Conservation (phyloP, 2,113 vertebrate genomes). For the Perca schrenkii region DNA sequence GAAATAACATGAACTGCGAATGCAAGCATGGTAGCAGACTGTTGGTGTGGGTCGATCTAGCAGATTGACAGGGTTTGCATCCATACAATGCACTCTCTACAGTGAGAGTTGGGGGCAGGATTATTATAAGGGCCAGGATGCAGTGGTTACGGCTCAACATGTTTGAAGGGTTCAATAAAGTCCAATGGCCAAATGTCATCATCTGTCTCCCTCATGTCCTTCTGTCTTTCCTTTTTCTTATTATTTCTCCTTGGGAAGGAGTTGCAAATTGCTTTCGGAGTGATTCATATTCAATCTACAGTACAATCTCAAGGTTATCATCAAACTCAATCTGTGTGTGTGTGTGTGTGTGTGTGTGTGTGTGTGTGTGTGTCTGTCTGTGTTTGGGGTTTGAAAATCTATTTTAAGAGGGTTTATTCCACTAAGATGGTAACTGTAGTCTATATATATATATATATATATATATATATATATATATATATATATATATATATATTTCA, state of each 20-base stretch:
- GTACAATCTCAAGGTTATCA: constrained; percentile 47
- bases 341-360: background rate
- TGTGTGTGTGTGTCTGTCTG: background rate
- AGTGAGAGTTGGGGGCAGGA: background rate
- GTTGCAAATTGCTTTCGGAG: constrained; percentile 25
- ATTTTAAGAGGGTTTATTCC: constrained; percentile 20
- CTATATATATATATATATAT: background rate
- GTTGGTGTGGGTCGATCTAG: constrained; percentile 11
- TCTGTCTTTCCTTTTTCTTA: background rate
- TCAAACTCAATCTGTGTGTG: constrained; percentile 22
- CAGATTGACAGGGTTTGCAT: constrained; percentile 46
- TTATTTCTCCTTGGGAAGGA: constrained; percentile 15
- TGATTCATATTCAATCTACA: constrained; percentile 43
- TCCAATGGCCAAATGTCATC: constrained; percentile 28
- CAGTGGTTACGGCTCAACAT: constrained; percentile 22
- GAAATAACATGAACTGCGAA: constrained; percentile 31
- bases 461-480: constrained; percentile 4
- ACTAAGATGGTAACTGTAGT: background rate
- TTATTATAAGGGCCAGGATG: constrained; percentile 34
- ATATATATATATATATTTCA: background rate
- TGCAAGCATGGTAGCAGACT: constrained; percentile 33
- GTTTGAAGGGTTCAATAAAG: constrained; percentile 16
- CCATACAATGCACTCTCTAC: constrained; percentile 33
- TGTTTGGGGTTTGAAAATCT: constrained; percentile 8
- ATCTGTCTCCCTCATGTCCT: constrained; percentile 31